These are phyloP conservation scores for Xenopus tropicalis DNA, from an alignment of 2,113 vertebrate genomes.

Conservation along the genomic window UCB_Xtro_10.0 CM004443.2:133765501-133766000, in stretches of 20 bases:
- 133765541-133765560: no score
- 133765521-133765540: no score
- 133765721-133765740: conserved; percentile 68
- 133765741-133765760: conserved; percentile 70
- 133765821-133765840: conserved; percentile 70
- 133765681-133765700: conserved; percentile 84
- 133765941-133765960: conserved; percentile 68
- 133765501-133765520: no score
- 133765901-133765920: conserved; percentile 76
- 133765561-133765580: conserved; percentile 25
- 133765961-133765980: conserved; percentile 70
- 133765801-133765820: conserved; percentile 81
- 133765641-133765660: conserved; percentile 82
- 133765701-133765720: conserved; percentile 79
- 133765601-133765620: conserved; percentile 77
- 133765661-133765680: conserved; percentile 76
- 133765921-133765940: conserved; percentile 71
- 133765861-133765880: conserved; percentile 63
- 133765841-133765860: conserved; percentile 72
- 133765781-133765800: conserved; percentile 84
- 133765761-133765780: conserved; percentile 80
- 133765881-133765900: conserved; percentile 72
- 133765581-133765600: conserved; percentile 67
- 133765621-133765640: conserved; percentile 71
- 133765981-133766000: conserved; percentile 54